Evolutionary conservation across 2,797 vertebrate species (phyloP).

Genomic region (Sebastes paucispinis): DNA sequence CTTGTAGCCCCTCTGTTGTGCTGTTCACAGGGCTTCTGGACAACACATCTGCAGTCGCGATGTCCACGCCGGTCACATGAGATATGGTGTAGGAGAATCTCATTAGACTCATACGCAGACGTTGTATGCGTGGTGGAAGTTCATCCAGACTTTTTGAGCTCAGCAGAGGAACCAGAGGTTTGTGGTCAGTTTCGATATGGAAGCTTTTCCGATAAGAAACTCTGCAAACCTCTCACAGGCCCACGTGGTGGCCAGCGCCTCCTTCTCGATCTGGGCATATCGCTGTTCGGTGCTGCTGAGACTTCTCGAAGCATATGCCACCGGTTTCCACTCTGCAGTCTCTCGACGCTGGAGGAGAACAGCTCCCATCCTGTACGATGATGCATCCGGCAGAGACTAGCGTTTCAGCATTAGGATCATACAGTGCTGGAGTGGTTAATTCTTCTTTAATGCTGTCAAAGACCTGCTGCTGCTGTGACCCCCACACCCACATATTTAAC

Average conservation of each 20-base stretch:
- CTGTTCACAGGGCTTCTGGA: neutral
- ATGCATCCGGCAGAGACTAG: constrained; percentile 4
- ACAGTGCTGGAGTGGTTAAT: constrained; percentile 8
- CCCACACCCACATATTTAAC: constrained; percentile 1
- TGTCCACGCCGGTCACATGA: constrained; percentile 13
- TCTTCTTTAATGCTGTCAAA: neutral
- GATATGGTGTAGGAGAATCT: constrained; percentile 22
- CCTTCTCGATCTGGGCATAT: constrained; percentile 21
- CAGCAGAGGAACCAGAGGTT: neutral
- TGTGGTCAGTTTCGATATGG: constrained; percentile 22
- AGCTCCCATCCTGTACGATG: neutral
- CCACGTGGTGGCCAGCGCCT: neutral
- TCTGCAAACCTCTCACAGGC: constrained; percentile 30
- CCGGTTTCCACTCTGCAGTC: neutral
- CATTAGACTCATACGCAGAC: neutral
- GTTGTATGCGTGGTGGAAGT: constrained; percentile 6
- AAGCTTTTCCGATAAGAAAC: neutral
- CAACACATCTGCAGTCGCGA: constrained; percentile 12
- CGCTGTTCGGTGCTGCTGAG: constrained; percentile 7
- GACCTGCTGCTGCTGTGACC: neutral
- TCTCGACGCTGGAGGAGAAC: constrained; percentile 2
- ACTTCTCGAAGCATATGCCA: neutral
- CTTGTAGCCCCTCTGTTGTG: neutral
- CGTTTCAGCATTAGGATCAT: constrained; percentile 15
- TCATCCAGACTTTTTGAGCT: constrained; percentile 14